phyloP scores from a whole-genome alignment of 2,888 invertebrate species.

The Geotrupes spiniger region DNA sequence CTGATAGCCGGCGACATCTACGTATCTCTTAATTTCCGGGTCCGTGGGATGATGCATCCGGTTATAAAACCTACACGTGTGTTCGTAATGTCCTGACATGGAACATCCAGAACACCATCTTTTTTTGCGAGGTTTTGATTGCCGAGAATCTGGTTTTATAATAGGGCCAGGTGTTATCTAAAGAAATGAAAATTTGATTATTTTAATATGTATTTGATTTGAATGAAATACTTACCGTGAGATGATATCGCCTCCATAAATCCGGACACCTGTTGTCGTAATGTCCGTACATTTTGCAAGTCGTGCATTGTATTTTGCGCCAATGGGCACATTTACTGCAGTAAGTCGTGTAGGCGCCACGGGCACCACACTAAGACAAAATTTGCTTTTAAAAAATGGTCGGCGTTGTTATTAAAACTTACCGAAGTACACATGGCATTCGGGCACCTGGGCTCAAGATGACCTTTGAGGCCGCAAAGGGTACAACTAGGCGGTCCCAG shows the following conservation, averaged over 20 bases:
- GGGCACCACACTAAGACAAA: conserved; percentile 64
- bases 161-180: conserved; percentile 37
- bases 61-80: conserved; percentile 34
- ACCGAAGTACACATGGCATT: conserved; percentile 69
- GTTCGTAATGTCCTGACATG: conserved; percentile 46
- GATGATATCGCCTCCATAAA: conserved; percentile 72
- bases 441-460: conserved; percentile 66
- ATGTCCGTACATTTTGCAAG: conserved; percentile 66
- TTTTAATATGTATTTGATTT: conserved; percentile 39
- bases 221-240: conserved; percentile 56
- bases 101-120: conserved; percentile 52
- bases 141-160: conserved; percentile 30
- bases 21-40: conserved; percentile 32
- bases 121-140: conserved; percentile 41
- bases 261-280: conserved; percentile 64
- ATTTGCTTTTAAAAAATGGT: conserved; percentile 13
- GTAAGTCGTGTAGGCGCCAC: conserved; percentile 57
- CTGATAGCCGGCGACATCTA: conserved; percentile 30
- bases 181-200: too few relatives aligned
- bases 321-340: conserved; percentile 62
- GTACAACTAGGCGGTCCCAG: conserved; percentile 54
- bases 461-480: conserved; percentile 67
- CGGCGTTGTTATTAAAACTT: conserved; percentile 36
- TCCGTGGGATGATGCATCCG: conserved; percentile 35
- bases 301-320: conserved; percentile 53